Conservation (phyloP, 2,797 vertebrate genomes). For the Falco rusticolus region DNA sequence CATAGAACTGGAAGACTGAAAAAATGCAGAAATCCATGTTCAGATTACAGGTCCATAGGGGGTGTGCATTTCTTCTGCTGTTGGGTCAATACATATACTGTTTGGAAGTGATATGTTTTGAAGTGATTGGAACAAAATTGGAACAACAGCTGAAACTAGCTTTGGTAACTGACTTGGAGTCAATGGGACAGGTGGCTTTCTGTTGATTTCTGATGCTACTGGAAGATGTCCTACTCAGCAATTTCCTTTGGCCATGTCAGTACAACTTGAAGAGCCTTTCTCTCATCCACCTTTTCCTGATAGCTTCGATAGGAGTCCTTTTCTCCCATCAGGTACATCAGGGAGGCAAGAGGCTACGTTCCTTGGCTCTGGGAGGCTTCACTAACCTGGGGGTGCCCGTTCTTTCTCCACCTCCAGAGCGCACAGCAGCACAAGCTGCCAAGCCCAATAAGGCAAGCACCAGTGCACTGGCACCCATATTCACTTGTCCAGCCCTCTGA, state of each 20-base stretch:
- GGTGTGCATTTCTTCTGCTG: neutral
- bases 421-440: neutral
- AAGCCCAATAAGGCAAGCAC: neutral
- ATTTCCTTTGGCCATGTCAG: neutral
- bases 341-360: neutral
- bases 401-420: neutral
- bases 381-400: neutral
- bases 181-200: neutral
- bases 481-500: neutral
- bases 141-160: neutral
- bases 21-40: neutral
- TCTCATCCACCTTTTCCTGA: neutral
- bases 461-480: fast-evolving
- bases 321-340: neutral
- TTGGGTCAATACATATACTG: neutral
- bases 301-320: neutral
- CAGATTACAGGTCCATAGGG: neutral
- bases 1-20: neutral
- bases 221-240: neutral
- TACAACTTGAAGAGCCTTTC: neutral
- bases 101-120: neutral
- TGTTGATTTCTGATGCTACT: neutral
- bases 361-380: neutral
- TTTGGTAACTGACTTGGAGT: neutral
- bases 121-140: neutral